phyloP scores from a whole-genome alignment of 2,888 invertebrate genomes.

The Sabellastarte sp. region DNA sequence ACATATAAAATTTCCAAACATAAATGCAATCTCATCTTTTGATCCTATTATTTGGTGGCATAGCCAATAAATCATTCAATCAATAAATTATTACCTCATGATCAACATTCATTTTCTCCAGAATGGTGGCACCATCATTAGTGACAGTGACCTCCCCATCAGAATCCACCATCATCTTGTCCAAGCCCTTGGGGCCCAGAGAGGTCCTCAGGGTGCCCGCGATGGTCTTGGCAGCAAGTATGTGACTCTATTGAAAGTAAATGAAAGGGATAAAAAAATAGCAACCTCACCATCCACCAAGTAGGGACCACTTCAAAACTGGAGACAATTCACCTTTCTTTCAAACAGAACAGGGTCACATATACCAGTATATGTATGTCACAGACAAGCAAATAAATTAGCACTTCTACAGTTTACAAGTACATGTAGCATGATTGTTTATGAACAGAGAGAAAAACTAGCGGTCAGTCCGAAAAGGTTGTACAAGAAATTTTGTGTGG shows the following conservation, averaged over 20 bases:
- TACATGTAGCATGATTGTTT: too few relatives aligned
- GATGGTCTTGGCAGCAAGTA: conserved; percentile 92
- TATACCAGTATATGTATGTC: not conserved
- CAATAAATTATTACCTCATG: conserved; percentile 68
- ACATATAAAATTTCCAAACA: too few relatives aligned
- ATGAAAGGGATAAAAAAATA: not conserved
- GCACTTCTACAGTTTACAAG: too few relatives aligned
- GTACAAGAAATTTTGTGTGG: too few relatives aligned
- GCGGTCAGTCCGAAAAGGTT: too few relatives aligned
- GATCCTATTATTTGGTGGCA: too few relatives aligned
- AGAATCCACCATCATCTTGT: conserved; percentile 93
- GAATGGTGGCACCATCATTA: conserved; percentile 99
- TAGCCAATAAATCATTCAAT: too few relatives aligned
- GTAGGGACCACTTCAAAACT: too few relatives aligned
- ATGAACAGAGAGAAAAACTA: too few relatives aligned
- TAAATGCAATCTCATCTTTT: too few relatives aligned
- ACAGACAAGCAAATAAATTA: not conserved
- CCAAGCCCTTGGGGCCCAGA: conserved; percentile 88
- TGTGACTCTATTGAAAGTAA: conserved; percentile 78
- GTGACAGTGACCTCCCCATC: conserved; percentile 98
- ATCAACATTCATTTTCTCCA: conserved; percentile 98
- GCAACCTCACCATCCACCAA: not conserved
- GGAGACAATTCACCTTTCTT: too few relatives aligned
- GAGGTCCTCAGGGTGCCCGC: conserved; percentile 87
- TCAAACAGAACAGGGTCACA: not conserved